A percentile compares a stretch with the other conserved stretches of the same genome.
These are phyloP conservation scores for Drosophila paramelanica DNA, from an alignment of 2,888 invertebrate species.

Conservation along the genomic window DNA sequence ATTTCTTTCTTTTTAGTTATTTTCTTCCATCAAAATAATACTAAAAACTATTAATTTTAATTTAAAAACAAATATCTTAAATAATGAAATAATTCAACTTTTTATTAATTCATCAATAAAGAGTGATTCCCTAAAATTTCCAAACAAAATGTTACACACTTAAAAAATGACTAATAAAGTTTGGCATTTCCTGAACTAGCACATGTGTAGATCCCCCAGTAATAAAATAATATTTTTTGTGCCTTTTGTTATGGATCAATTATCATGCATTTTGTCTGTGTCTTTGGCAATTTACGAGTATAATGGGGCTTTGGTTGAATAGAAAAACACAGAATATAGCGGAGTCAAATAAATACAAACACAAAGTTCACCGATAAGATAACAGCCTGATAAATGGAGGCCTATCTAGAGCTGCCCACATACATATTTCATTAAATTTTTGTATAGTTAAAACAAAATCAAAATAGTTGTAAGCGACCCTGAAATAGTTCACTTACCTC, in stretches of 20 bases:
- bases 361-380: constrained; percentile 55
- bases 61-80: no score
- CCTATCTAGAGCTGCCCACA: not conserved
- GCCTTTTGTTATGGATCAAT: constrained; percentile 51
- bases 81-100: no score
- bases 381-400: constrained; percentile 21
- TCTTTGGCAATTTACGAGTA: constrained; percentile 33
- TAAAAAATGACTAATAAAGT: constrained; percentile 41
- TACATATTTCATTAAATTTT: not conserved
- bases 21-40: not conserved
- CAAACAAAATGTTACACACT: not conserved
- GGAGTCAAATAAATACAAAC: constrained; percentile 31
- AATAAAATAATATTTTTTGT: constrained; percentile 1
- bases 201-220: constrained; percentile 40
- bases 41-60: no score
- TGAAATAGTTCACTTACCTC: constrained; percentile 69
- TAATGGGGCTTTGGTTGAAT: constrained; percentile 32
- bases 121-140: not conserved
- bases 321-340: constrained; percentile 20
- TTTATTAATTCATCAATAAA: no score
- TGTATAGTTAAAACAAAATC: not conserved
- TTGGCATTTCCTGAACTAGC: constrained; percentile 59
- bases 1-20: not conserved
- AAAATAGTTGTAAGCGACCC: not conserved
- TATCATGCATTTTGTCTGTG: constrained; percentile 46